Evolutionary conservation across 2,113 vertebrate genomes (phyloP).

Genomic region (Megaleporinus macrocephalus): DNA sequence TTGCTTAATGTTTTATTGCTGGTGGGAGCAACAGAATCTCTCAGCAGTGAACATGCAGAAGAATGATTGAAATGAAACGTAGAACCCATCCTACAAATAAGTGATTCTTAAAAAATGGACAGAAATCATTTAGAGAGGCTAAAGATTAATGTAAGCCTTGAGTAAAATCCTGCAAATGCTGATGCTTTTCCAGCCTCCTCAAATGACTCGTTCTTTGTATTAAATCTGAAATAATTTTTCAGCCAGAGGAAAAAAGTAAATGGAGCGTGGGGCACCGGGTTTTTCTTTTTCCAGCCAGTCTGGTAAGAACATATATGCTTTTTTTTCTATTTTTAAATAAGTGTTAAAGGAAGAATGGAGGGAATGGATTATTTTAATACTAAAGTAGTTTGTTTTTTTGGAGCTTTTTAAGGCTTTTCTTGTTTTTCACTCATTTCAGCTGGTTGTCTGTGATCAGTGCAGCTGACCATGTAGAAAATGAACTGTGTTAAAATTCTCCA

Average conservation of each 20-base stretch:
- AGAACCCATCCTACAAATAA: not conserved
- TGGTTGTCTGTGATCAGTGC: slow-evolving; percentile 2
- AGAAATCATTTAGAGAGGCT: not conserved
- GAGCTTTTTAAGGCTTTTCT: not conserved
- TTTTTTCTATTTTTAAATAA: not conserved
- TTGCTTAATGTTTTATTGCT: not conserved
- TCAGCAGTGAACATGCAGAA: not conserved
- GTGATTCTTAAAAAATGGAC: not conserved
- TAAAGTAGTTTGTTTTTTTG: no score
- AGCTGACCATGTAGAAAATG: not conserved
- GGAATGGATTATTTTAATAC: slow-evolving; percentile 13
- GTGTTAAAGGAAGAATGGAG: not conserved
- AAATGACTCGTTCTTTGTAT: slow-evolving; percentile 32
- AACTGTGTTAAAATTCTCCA: not conserved
- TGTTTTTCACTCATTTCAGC: not conserved
- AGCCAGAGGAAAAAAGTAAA: slow-evolving; percentile 9
- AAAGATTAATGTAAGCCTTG: slow-evolving; percentile 4
- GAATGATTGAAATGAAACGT: no score
- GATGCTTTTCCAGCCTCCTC: not conserved
- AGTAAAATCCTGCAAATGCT: not conserved
- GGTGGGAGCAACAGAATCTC: not conserved
- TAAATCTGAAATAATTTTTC: slow-evolving; percentile 18
- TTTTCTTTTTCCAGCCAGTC: slow-evolving; percentile 17
- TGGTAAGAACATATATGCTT: not conserved
- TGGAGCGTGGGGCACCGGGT: slow-evolving; percentile 1